phyloP scores from a whole-genome alignment of 2,113 vertebrate genomes.

The Oxyura jamaicensis region DNA sequence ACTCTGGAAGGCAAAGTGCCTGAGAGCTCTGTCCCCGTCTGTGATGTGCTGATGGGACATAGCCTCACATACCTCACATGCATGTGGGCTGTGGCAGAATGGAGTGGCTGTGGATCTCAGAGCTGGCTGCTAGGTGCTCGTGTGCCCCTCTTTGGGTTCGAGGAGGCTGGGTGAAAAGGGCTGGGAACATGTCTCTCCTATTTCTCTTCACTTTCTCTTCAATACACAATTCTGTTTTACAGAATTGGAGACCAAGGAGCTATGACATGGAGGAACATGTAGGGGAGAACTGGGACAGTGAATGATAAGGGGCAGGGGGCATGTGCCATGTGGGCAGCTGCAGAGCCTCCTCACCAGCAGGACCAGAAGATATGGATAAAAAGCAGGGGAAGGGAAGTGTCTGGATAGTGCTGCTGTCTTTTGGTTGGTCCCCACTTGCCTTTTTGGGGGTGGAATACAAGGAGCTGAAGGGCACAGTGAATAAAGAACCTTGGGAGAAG shows the following conservation, averaged over 20 bases:
- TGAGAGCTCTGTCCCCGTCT: not conserved
- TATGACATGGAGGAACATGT: not conserved
- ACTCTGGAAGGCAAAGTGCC: conserved; percentile 1
- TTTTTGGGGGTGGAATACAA: not conserved
- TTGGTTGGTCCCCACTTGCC: not conserved
- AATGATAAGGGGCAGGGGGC: not conserved
- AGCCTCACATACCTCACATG: not conserved
- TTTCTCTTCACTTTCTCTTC: not conserved
- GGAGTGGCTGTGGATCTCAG: not conserved
- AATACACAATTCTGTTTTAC: not conserved
- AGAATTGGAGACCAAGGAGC: not conserved
- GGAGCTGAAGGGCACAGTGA: not conserved
- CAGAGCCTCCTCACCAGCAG: not conserved
- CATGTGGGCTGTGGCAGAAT: not conserved
- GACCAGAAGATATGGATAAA: not conserved
- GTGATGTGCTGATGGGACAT: not conserved
- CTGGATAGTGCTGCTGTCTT: not conserved
- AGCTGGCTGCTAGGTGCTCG: not conserved
- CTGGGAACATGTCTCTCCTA: not conserved
- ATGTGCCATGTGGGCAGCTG: not conserved
- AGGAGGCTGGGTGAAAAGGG: not conserved
- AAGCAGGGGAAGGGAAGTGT: not conserved
- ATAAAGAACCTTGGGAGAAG: not conserved
- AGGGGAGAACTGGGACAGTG: not conserved
- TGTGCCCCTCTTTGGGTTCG: not conserved